phyloP scores from a whole-genome alignment of 2,888 invertebrate species.

The Cephus runcator region DNA sequence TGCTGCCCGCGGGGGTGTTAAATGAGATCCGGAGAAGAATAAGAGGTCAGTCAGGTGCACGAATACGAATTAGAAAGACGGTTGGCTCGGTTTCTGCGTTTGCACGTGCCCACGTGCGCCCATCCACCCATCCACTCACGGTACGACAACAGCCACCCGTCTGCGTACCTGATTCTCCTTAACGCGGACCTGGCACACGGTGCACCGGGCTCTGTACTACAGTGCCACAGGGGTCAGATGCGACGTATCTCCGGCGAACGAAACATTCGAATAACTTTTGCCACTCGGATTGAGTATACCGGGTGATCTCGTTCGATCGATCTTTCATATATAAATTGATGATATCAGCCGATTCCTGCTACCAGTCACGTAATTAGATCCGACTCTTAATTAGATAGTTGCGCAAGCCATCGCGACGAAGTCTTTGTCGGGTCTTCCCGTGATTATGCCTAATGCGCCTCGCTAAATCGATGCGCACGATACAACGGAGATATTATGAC shows the following conservation, averaged over 20 bases:
- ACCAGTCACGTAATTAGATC: not conserved
- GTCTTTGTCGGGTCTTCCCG: conserved; percentile 27
- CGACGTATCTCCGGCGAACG: not conserved
- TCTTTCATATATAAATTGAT: not conserved
- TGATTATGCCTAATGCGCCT: conserved; percentile 30
- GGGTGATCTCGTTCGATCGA: not conserved
- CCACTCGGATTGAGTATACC: not conserved
- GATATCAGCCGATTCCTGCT: not conserved
- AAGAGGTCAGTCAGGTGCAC: conserved; percentile 62
- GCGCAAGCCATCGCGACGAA: conserved; percentile 20
- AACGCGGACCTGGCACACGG: not conserved
- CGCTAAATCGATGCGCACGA: conserved; percentile 21
- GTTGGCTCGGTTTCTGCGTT: conserved; percentile 4
- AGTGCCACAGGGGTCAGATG: conserved; percentile 38
- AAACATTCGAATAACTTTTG: not conserved
- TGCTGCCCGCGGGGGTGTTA: conserved; percentile 62
- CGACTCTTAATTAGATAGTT: not conserved
- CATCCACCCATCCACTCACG: not conserved
- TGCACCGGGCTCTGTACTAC: not conserved
- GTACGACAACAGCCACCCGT: not conserved
- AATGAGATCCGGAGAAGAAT: conserved; percentile 57
- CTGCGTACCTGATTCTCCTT: not conserved
- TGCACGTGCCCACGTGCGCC: conserved; percentile 14
- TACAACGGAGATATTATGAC: conserved; percentile 36
- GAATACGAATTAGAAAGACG: conserved; percentile 53